Percentiles rank a stretch among this genome's conserved stretches.
Evolutionary conservation across 2,888 invertebrate species (phyloP).

Genomic region (Xestobium rufovillosum): DNA sequence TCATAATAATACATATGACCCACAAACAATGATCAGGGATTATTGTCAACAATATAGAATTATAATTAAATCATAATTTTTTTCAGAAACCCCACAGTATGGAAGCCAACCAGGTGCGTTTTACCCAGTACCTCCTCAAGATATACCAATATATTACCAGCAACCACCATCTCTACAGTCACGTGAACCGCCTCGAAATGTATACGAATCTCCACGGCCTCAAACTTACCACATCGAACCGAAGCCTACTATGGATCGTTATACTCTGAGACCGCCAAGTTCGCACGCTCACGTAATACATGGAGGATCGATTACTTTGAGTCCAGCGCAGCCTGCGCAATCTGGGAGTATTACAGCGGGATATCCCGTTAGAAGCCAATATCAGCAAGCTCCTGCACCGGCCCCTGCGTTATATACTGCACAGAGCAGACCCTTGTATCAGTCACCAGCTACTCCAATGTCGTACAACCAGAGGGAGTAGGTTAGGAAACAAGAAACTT

Average conservation of each 20-base stretch:
- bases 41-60: too few species aligned
- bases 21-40: too few species aligned
- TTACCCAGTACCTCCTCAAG: slow-evolving; percentile 47
- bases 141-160: slow-evolving; percentile 41
- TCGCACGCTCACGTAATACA: slow-evolving; percentile 48
- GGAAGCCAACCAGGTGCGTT: slow-evolving; percentile 46
- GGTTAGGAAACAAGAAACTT: too few species aligned
- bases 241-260: slow-evolving; percentile 39
- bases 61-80: too few species aligned
- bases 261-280: slow-evolving; percentile 41
- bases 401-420: slow-evolving; percentile 38
- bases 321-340: slow-evolving; percentile 52
- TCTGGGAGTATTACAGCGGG: slow-evolving; percentile 80
- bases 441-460: slow-evolving; percentile 15
- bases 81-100: slow-evolving; percentile 48
- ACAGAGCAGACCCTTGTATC: slow-evolving; percentile 39
- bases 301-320: slow-evolving; percentile 49
- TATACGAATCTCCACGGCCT: slow-evolving; percentile 37
- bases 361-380: slow-evolving; percentile 68
- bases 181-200: slow-evolving; percentile 36
- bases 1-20: too few species aligned
- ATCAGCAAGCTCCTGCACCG: slow-evolving; percentile 39
- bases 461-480: background rate
- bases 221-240: slow-evolving; percentile 37
- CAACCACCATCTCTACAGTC: slow-evolving; percentile 26